These are phyloP conservation scores for Andricus grossulariae DNA, from an alignment of 1,140 invertebrate species.

Conservation along the genomic window DNA sequence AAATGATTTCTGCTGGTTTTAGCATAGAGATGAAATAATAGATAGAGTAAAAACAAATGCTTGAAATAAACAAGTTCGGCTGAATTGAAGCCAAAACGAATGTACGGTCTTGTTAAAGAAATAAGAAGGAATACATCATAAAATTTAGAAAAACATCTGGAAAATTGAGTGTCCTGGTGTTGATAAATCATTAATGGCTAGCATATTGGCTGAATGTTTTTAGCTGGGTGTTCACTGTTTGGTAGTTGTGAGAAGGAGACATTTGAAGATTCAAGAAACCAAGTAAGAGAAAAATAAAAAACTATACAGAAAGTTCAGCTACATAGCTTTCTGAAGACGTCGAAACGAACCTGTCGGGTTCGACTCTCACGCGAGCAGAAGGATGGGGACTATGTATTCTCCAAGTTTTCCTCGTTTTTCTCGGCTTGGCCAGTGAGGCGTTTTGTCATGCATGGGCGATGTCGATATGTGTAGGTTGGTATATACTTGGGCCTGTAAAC, in stretches of 20 bases:
- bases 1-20: too few relatives aligned
- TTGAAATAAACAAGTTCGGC: too few relatives aligned
- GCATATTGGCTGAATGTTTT: not conserved
- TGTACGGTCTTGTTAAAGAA: too few relatives aligned
- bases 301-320: conserved; percentile 49
- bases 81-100: too few relatives aligned
- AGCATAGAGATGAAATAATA: too few relatives aligned
- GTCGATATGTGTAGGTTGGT: conserved; percentile 68
- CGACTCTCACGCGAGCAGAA: conserved; percentile 55
- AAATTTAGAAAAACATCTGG: not conserved
- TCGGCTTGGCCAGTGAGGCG: conserved; percentile 72
- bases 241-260: conserved; percentile 28
- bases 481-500: conserved; percentile 20
- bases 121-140: too few relatives aligned
- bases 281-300: conserved; percentile 40
- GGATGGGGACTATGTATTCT: conserved; percentile 65
- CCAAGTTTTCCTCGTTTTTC: conserved; percentile 70
- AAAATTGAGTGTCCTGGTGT: not conserved
- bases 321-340: conserved; percentile 52
- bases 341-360: conserved; percentile 55
- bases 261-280: conserved; percentile 26
- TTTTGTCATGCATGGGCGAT: conserved; percentile 72
- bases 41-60: too few relatives aligned
- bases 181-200: too few relatives aligned
- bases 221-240: conserved; percentile 24